These are phyloP conservation scores for Hydrotaea diabolus DNA, from an alignment of 2,888 invertebrate genomes.

Conservation along the genomic window DNA sequence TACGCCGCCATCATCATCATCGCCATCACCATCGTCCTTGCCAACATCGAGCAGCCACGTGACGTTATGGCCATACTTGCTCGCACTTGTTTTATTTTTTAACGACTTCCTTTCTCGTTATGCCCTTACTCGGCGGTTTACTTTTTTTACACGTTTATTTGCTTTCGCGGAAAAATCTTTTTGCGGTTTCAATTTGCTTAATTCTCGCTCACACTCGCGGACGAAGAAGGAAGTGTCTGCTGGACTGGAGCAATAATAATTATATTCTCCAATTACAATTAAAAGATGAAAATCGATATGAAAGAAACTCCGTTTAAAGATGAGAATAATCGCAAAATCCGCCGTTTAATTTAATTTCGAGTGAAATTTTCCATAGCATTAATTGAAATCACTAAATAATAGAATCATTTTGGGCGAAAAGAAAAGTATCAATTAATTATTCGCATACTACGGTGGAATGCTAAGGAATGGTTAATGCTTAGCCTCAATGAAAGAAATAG, in stretches of 20 bases:
- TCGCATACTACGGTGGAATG: too few relatives aligned
- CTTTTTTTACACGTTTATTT: neutral
- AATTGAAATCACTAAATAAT: too few relatives aligned
- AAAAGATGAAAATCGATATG: slow-evolving; percentile 16
- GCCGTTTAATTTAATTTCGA: neutral
- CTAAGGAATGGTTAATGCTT: too few relatives aligned
- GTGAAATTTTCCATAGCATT: too few relatives aligned
- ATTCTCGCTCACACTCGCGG: neutral
- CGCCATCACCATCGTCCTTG: neutral
- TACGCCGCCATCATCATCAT: neutral
- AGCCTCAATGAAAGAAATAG: too few relatives aligned
- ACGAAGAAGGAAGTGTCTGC: too few relatives aligned
- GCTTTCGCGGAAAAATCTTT: neutral
- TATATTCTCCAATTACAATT: slow-evolving; percentile 1
- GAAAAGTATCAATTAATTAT: too few relatives aligned
- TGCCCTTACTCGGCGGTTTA: neutral
- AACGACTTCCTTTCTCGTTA: neutral
- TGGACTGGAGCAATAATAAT: too few relatives aligned
- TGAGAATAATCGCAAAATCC: neutral
- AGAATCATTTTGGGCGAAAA: too few relatives aligned
- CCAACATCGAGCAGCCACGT: neutral
- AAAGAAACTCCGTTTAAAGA: neutral
- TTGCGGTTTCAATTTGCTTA: neutral
- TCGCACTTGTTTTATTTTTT: neutral
- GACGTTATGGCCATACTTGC: neutral